Evolutionary conservation across 23 tunicate species (phyloP), one percentile per base, ranked within the genome.

Genomic region (Botrylloides violaceus): DNA sequence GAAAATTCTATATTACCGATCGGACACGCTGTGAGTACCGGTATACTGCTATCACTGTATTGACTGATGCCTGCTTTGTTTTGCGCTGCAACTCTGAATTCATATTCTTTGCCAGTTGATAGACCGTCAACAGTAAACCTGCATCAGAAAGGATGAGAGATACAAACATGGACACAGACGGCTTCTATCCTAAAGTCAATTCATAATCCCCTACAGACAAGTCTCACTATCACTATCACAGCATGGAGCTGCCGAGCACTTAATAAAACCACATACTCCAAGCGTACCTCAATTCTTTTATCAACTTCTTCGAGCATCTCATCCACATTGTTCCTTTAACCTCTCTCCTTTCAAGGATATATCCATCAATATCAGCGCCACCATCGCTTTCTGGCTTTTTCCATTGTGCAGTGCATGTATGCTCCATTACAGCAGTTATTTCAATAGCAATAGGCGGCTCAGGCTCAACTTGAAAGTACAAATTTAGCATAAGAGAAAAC

Each of bases 51-150:
- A 15, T 33, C 64, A 59, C 88, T 80, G 71, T 60, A 75, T 12
- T 65, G 57, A 20, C 94, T 83, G 25, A 77, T 30, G n/a, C 98
- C 98, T 32, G 91, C 95, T 3, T 77, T 81, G 59, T 93, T 93
- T 73, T 86, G 80, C 5, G 98, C 94, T 7, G 77, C 72, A 23
- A 92, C 98, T 43, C 98, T 70, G 75, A 92, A 92, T 61, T 85
- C 88, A 76, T 92, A 92, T 55, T 92, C 84, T 19, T 77, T 86
- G 71, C 70, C 77, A 70, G 84, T 79, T 25, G 64, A 62, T 50
- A 92, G 4, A 65, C 74, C 68, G 30, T 76, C 66, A 2, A 77
- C 66, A 31, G 66, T 73, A 66, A 82, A 76, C 39, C 94, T 77
- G 7, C 4, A 63, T 31, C 3, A 63, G 20, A 28, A n/a, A n/a